A percentile compares a stretch with the other conserved stretches of the same genome.
phyloP scores from a whole-genome alignment of 2,113 vertebrate genomes.

The Lipophrys pholis region DNA sequence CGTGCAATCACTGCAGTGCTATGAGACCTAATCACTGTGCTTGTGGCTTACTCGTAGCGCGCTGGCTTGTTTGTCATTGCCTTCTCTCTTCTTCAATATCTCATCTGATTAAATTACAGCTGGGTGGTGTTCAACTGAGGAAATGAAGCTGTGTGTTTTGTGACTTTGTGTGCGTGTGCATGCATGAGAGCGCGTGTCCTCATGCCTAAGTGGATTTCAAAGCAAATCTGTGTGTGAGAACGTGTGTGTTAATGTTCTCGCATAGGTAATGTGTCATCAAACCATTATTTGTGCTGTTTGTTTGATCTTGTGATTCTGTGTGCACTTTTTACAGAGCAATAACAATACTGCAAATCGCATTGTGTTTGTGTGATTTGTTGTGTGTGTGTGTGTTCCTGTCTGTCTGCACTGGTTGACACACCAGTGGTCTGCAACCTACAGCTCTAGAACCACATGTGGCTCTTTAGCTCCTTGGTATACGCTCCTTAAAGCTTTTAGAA shows the following conservation, averaged over 20 bases:
- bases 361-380: constrained; percentile 20
- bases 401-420: too few species aligned
- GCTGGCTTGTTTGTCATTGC: constrained; percentile 45
- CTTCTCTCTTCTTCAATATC: constrained; percentile 40
- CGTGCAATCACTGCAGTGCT: constrained; percentile 27
- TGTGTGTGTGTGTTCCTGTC: constrained; percentile 6
- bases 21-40: constrained; percentile 47
- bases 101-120: constrained; percentile 72
- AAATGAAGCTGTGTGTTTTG: constrained; percentile 48
- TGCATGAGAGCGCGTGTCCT: background rate
- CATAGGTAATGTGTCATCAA: background rate
- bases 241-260: background rate
- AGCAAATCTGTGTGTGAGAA: background rate
- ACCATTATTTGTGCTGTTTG: background rate
- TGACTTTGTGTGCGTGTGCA: background rate
- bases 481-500: too few species aligned
- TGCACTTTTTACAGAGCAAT: background rate
- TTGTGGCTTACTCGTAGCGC: constrained; percentile 35
- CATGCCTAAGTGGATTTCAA: background rate
- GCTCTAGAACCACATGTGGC: too few species aligned
- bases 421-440: too few species aligned
- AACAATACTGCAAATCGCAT: background rate
- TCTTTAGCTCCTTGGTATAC: too few species aligned
- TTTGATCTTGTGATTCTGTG: background rate
- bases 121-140: constrained; percentile 52